phyloP scores from a whole-genome alignment of 2,888 invertebrate species.

The Agrotis clavis region DNA sequence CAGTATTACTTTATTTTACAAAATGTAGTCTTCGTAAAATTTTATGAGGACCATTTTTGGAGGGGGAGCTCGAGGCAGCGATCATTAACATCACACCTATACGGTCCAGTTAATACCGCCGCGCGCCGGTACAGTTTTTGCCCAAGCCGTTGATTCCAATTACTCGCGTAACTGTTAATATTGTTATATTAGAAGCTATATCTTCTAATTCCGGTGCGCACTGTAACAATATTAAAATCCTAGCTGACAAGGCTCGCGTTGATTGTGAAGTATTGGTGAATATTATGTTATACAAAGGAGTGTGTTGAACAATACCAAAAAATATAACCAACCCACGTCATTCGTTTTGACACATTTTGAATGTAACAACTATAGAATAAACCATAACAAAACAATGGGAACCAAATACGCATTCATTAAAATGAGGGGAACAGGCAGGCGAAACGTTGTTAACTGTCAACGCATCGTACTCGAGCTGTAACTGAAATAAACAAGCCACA shows the following conservation, averaged over 20 bases:
- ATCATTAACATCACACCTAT: conserved; percentile 82
- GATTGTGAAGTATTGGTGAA: conserved; percentile 27
- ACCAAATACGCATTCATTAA: conserved; percentile 37
- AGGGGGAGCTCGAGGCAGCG: conserved; percentile 71
- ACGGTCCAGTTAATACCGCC: conserved; percentile 69
- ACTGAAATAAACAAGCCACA: conserved; percentile 65
- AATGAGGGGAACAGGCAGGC: conserved; percentile 11
- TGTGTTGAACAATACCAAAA: conserved; percentile 16
- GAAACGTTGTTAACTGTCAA: conserved; percentile 34
- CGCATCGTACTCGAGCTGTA: conserved; percentile 29
- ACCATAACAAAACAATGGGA: conserved; percentile 33
- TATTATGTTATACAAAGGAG: conserved; percentile 12
- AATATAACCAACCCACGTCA: conserved; percentile 18
- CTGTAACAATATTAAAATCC: conserved; percentile 59
- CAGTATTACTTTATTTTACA: conserved; percentile 83
- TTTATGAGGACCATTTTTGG: conserved; percentile 82
- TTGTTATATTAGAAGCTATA: conserved; percentile 71
- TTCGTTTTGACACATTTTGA: conserved; percentile 17
- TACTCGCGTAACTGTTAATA: conserved; percentile 78
- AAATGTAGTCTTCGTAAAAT: conserved; percentile 86
- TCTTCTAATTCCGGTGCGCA: conserved; percentile 65
- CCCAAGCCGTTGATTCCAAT: conserved; percentile 83
- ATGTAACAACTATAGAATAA: conserved; percentile 23
- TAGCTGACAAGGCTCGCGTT: conserved; percentile 15
- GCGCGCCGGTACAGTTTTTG: conserved; percentile 68